Evolutionary conservation across 2,113 vertebrate genomes (phyloP).

Genomic region (Macroglossus sobrinus): DNA sequence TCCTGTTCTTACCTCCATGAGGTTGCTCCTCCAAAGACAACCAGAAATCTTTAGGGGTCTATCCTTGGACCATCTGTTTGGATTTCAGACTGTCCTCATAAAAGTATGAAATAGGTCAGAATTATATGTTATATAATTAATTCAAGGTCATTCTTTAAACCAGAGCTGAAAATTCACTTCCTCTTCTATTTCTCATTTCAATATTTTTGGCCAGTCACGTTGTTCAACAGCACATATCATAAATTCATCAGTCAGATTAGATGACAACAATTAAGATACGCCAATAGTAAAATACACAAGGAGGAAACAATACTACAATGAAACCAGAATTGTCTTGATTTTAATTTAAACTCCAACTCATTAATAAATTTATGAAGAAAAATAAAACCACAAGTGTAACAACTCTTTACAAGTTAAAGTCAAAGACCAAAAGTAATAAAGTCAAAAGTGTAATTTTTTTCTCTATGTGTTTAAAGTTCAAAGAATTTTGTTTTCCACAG

Average conservation of each 20-base stretch:
- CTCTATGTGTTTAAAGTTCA: background rate
- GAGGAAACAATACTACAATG: background rate
- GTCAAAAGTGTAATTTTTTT: background rate
- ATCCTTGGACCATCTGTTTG: background rate
- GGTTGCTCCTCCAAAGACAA: background rate
- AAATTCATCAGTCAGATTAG: background rate
- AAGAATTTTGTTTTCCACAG: background rate
- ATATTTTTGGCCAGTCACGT: background rate
- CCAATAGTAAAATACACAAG: background rate
- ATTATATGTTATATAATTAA: background rate
- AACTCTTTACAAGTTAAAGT: background rate
- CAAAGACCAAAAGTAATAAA: background rate
- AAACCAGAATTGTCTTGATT: background rate
- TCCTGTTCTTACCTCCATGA: background rate
- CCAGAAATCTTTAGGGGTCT: background rate
- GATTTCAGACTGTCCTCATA: background rate
- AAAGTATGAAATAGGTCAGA: background rate
- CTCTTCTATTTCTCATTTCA: background rate
- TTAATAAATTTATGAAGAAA: background rate
- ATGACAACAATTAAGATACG: background rate
- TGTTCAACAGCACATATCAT: background rate
- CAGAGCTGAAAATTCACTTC: constrained; percentile 10
- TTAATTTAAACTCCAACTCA: background rate
- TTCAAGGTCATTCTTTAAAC: background rate
- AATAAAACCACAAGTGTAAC: background rate